Base-by-base conservation (phyloP, 2,888 invertebrate genomes). In the Amblyjoppa fuscipennis region DNA sequence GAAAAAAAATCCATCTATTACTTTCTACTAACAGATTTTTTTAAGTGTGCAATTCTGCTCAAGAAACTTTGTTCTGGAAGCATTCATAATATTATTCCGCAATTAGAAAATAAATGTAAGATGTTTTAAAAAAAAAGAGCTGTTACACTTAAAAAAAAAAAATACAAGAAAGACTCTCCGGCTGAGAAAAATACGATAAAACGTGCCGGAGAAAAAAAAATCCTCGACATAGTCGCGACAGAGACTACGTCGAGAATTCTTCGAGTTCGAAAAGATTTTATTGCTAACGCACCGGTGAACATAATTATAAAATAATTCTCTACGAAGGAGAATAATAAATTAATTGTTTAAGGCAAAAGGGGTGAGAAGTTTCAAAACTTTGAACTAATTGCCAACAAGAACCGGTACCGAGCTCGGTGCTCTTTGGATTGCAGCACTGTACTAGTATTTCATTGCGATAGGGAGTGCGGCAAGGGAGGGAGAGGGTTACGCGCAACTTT, bases 291-390 rank as follows among this genome's bases (percentile, higher is more conserved):
- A 2, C 34, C 31, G 7, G 64, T 64, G 64, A 31, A 64, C 64
- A 34, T 34, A 64, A 64, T 64, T 64, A 64, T 64, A 64, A 64
- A 64, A 64, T 34, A 34, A 64, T 64, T 64, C 64, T 59, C 16
- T 13, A 53, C 38, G 38, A 73, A 53, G 20, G 20, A 16, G 89
- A 85, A 89, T 89, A 89, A 89, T 90, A 87, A 88, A 85, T 86
- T 86, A 87, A 90, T 89, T 89, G 88, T 89, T 87, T 88, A 88
- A 88, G 87, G 49, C 25, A 71, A 73, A 51, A 86, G 81, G 87
- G 87, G 77, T 81, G 85, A 59, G 81, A 90, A 90, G 89, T 89
- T 91, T 90, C 88, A 89, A 91, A 90, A 90, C 91, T 83, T 87
- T 81, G 88, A 89, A 89, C 89, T 91, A 89, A 86, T 90, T 89